Percentiles rank a stretch among this genome's conserved stretches.
These are phyloP conservation scores for Stichopus horrens DNA, from an alignment of 53 echinoderm and acorn worm species.

Conservation along the genomic window DNA sequence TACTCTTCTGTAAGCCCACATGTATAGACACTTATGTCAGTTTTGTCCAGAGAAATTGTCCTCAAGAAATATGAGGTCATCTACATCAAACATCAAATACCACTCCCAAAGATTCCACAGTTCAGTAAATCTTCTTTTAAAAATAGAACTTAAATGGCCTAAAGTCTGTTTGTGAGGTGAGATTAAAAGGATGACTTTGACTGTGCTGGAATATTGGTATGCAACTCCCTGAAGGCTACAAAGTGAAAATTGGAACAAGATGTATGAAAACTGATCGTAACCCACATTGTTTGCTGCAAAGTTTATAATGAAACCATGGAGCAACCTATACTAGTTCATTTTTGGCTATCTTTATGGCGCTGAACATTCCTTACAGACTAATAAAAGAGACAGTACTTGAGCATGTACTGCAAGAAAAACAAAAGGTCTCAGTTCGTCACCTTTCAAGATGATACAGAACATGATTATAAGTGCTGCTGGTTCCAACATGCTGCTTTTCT, in stretches of 20 bases:
- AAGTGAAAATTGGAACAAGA: conserved; percentile 34
- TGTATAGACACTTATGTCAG: background rate
- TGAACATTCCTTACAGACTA: background rate
- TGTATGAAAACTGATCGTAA: conserved; percentile 5
- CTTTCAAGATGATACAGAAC: no score
- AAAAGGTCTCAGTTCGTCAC: no score
- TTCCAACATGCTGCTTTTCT: no score
- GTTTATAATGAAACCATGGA: conserved; percentile 9
- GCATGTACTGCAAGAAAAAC: no score
- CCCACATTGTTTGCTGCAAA: background rate
- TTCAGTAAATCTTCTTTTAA: conserved; percentile 31
- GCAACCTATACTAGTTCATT: background rate
- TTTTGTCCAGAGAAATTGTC: background rate
- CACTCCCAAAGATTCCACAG: background rate
- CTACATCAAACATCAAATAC: conserved; percentile 19
- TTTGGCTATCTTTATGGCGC: background rate
- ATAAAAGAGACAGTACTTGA: background rate
- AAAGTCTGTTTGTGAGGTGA: background rate
- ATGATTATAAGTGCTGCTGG: no score
- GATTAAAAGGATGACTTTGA: background rate
- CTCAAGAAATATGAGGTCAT: conserved; percentile 8
- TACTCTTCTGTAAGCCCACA: background rate
- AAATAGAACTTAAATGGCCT: conserved; percentile 11
- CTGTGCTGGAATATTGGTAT: conserved; percentile 12
- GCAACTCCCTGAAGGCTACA: conserved; percentile 15